These are phyloP conservation scores for Eulemur rubriventer DNA, from an alignment of 2,797 vertebrate species.

Conservation along the genomic window DNA sequence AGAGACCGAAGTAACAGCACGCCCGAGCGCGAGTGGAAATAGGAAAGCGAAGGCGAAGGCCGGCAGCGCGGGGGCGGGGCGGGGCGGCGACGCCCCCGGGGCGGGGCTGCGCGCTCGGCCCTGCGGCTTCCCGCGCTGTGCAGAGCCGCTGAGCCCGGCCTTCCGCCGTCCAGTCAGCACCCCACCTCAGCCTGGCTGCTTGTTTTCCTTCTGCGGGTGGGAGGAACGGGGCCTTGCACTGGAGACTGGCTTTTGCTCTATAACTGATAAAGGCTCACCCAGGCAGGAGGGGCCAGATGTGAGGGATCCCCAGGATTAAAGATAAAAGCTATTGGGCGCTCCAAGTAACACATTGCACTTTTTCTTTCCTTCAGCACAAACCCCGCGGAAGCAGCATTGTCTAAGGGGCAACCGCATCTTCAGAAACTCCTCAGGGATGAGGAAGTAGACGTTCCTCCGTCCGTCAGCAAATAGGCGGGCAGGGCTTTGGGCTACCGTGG, in stretches of 20 bases:
- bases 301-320: background rate
- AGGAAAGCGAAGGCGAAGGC: background rate
- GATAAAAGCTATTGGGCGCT: background rate
- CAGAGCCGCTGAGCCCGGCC: rapidly evolving
- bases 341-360: background rate
- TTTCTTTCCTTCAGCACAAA: background rate
- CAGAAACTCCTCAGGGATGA: background rate
- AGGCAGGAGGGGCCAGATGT: background rate
- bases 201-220: background rate
- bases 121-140: rapidly evolving
- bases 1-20: background rate
- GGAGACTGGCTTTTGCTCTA: background rate
- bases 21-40: background rate
- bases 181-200: rapidly evolving
- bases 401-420: background rate
- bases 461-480: background rate
- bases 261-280: background rate
- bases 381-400: background rate
- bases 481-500: background rate
- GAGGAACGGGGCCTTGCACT: rapidly evolving
- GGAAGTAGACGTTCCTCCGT: background rate
- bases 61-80: constrained; percentile 33
- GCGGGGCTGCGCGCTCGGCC: constrained; percentile 52
- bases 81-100: constrained; percentile 77
- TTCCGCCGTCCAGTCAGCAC: rapidly evolving